Evolutionary conservation across 2,797 vertebrate species (phyloP).

Genomic region (Pampus argenteus): DNA sequence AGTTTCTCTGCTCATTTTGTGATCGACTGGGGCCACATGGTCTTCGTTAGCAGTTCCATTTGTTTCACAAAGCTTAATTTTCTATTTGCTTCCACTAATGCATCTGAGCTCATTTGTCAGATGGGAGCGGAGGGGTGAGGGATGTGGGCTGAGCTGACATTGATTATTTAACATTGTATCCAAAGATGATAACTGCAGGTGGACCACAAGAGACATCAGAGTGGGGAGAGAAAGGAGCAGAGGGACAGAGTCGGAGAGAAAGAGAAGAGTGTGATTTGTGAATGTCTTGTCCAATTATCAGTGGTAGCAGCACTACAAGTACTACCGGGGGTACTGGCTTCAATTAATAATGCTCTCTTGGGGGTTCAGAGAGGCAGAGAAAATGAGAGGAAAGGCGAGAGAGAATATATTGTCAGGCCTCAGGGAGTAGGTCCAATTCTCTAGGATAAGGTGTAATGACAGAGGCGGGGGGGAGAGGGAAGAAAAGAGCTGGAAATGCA

Average conservation of each 20-base stretch:
- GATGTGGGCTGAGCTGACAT: conserved; percentile 9
- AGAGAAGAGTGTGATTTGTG: conserved; percentile 56
- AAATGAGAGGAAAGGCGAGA: conserved; percentile 44
- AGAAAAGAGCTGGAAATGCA: conserved; percentile 14
- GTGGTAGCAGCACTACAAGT: conserved; percentile 44
- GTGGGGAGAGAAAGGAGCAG: background rate
- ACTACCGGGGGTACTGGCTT: conserved; percentile 39
- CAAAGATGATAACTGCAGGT: conserved; percentile 52
- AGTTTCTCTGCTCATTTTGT: no score
- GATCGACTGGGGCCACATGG: no score
- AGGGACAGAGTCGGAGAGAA: conserved; percentile 4
- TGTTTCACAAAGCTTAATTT: conserved; percentile 16
- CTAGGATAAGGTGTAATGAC: conserved; percentile 56
- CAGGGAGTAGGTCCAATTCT: conserved; percentile 51
- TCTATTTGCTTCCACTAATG: background rate
- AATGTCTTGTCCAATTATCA: conserved; percentile 71
- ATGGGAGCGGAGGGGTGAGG: background rate
- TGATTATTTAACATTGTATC: conserved; percentile 35
- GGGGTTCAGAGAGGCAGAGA: conserved; percentile 38
- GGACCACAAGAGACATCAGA: conserved; percentile 37
- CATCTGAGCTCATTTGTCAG: background rate
- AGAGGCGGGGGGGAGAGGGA: conserved; percentile 35
- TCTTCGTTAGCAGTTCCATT: background rate
- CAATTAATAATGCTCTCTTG: conserved; percentile 62
- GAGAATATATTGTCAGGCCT: conserved; percentile 26